phyloP scores from a whole-genome alignment of 1,140 invertebrate genomes.

The Aphaenogaster ashmeadi region DNA sequence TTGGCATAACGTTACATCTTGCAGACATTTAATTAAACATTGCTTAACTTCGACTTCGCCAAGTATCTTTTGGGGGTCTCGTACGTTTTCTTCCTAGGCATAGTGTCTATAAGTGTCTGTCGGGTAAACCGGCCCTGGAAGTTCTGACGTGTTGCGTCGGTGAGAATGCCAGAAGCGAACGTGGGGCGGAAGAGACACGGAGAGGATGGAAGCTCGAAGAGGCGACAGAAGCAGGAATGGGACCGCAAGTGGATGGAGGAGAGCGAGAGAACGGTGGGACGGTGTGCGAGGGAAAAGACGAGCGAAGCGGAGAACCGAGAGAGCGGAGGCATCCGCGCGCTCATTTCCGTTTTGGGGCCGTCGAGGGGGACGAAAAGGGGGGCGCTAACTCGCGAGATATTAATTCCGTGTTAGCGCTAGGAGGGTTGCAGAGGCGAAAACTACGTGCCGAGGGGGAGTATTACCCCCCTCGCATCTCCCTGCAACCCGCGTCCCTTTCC shows the following conservation, averaged over 20 bases:
- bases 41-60: constrained; percentile 37
- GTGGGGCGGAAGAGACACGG: constrained; percentile 63
- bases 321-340: constrained; percentile 86
- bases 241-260: constrained; percentile 57
- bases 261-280: constrained; percentile 55
- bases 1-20: neutral
- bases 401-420: constrained; percentile 87
- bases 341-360: constrained; percentile 86
- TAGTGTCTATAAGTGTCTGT: constrained; percentile 63
- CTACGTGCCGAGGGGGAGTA: constrained; percentile 82
- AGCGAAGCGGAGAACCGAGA: constrained; percentile 76
- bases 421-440: constrained; percentile 85
- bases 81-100: constrained; percentile 40
- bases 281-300: constrained; percentile 69
- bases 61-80: constrained; percentile 30
- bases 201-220: constrained; percentile 75
- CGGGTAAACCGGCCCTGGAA: constrained; percentile 57
- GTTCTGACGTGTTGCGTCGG: constrained; percentile 64
- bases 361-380: constrained; percentile 77
- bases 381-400: constrained; percentile 87
- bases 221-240: constrained; percentile 60
- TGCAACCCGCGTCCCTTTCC: constrained; percentile 37
- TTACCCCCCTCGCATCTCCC: constrained; percentile 52
- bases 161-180: constrained; percentile 65
- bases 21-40: constrained; percentile 43